Evolutionary conservation across 2,113 vertebrate genomes (phyloP).

Genomic region (Suncus etruscus): DNA sequence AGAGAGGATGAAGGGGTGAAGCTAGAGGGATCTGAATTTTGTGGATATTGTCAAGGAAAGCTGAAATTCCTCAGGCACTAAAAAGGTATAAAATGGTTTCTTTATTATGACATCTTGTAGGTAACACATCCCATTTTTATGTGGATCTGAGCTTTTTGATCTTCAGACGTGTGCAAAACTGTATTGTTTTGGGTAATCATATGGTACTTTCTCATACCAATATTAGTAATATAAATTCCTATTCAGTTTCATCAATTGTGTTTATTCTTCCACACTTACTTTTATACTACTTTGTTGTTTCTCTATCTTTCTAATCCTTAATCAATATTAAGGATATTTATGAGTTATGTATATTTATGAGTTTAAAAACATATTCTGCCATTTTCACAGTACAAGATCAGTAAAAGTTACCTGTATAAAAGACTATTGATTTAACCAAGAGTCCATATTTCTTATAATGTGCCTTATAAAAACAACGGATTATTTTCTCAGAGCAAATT

Average conservation of each 20-base stretch:
- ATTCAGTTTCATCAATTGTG: neutral
- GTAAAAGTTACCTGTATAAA: neutral
- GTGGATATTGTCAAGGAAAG: too few species aligned
- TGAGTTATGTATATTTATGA: neutral
- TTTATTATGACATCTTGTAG: neutral
- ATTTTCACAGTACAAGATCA: neutral
- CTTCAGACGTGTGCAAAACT: neutral
- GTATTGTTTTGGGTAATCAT: neutral
- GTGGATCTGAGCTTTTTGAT: neutral
- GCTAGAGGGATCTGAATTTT: neutral
- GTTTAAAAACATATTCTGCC: neutral
- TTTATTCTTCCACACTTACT: neutral
- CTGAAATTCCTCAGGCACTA: neutral
- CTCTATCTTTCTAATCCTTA: neutral
- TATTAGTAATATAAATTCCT: neutral
- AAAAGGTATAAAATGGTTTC: neutral
- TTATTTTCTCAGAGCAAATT: neutral
- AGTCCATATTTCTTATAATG: neutral
- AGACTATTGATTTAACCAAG: constrained; percentile 3
- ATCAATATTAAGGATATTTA: too few species aligned
- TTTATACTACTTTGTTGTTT: neutral
- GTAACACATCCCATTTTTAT: neutral
- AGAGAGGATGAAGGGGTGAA: neutral
- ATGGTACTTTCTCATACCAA: neutral
- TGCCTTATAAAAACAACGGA: constrained; percentile 1